phyloP scores from a whole-genome alignment of 1,140 invertebrate species.

The Drosophila pachea region DNA sequence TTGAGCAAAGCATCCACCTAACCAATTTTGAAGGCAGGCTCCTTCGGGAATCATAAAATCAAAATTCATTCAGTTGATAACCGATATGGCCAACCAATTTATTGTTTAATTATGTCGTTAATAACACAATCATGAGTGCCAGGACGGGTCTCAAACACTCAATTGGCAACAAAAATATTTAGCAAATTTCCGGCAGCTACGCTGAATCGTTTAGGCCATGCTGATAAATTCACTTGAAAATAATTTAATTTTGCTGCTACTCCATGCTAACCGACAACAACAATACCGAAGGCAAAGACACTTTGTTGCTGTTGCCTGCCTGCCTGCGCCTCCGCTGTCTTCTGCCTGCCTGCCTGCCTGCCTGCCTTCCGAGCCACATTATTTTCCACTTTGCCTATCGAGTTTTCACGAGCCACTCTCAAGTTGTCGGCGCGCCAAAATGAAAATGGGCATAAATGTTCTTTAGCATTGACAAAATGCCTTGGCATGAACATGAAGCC shows the following conservation, averaged over 20 bases:
- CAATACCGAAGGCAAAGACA: constrained; percentile 1
- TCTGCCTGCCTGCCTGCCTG: no score
- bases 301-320: neutral
- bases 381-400: constrained; percentile 71
- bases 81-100: constrained; percentile 33
- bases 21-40: constrained; percentile 1
- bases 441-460: constrained; percentile 72
- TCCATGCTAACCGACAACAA: constrained; percentile 31
- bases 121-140: constrained; percentile 58
- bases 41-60: constrained; percentile 29
- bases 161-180: constrained; percentile 71
- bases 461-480: constrained; percentile 68
- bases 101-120: constrained; percentile 73
- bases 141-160: constrained; percentile 32
- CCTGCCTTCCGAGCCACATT: constrained; percentile 64
- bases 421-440: constrained; percentile 38
- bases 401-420: constrained; percentile 51
- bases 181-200: constrained; percentile 63
- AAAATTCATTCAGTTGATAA: constrained; percentile 37
- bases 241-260: constrained; percentile 67
- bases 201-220: constrained; percentile 38
- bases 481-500: constrained; percentile 59
- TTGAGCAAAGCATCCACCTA: neutral
- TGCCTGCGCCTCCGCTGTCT: no score
- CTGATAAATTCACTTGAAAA: constrained; percentile 67